Evolutionary conservation across 2,888 invertebrate genomes (phyloP).

Genomic region (Lutraria lutraria): DNA sequence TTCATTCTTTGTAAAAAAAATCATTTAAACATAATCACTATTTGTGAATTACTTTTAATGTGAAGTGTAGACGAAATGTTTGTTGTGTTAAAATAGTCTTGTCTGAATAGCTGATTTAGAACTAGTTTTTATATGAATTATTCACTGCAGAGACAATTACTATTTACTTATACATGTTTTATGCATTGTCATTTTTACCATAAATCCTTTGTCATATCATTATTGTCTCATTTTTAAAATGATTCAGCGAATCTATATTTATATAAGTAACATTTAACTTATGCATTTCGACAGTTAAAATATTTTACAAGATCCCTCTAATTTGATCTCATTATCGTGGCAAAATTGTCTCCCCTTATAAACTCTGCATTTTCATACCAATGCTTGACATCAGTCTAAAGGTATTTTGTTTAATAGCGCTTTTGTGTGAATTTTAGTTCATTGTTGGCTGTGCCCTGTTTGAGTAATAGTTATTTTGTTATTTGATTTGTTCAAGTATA

Average conservation of each 20-base stretch:
- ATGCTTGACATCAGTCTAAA: not conserved
- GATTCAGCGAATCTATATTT: constrained; percentile 10
- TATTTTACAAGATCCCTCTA: not conserved
- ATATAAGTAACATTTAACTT: constrained; percentile 7
- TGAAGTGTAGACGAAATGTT: not conserved
- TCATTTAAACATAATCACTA: not conserved
- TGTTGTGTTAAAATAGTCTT: not conserved
- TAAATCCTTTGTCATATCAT: not conserved
- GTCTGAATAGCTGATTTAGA: not conserved
- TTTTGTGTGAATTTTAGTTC: not conserved
- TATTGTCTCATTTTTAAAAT: not conserved
- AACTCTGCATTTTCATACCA: not conserved
- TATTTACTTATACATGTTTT: not conserved
- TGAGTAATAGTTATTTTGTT: not conserved
- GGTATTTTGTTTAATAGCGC: not conserved
- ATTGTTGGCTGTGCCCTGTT: not conserved
- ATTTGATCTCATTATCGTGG: constrained; percentile 5
- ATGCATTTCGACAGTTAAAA: constrained; percentile 17
- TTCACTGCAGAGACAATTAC: not conserved
- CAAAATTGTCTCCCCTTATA: not conserved
- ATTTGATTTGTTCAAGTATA: not conserved
- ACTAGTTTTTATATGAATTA: not conserved
- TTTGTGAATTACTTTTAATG: not conserved
- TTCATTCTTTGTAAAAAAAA: not conserved
- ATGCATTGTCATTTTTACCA: not conserved